A percentile compares a stretch with the other conserved stretches of the same genome.
These are phyloP conservation scores for Uropsilus gracilis DNA, from an alignment of 2,113 vertebrate species.

Conservation along the genomic window DNA sequence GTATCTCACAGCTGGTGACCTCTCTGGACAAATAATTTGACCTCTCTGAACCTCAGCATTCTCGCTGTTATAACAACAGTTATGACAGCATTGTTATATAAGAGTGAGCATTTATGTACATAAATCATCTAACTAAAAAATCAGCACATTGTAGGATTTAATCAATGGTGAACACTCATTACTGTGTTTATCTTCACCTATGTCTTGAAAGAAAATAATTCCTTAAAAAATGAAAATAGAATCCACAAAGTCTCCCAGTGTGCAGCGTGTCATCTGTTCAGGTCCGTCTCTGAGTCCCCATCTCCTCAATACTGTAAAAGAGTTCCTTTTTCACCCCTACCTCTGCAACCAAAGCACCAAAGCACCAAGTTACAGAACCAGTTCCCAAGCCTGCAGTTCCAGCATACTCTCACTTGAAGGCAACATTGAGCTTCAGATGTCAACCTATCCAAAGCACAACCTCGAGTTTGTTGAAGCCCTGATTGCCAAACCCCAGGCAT, in stretches of 20 bases:
- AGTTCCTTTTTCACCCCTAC: neutral
- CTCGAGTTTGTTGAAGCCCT: too few species aligned
- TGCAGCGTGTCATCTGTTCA: neutral
- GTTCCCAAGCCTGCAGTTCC: slow-evolving; percentile 80
- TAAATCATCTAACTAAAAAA: neutral
- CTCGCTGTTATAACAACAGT: neutral
- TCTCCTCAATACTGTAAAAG: neutral
- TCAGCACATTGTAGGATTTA: neutral
- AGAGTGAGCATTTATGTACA: neutral
- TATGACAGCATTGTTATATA: neutral
- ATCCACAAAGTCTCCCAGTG: neutral
- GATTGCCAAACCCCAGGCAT: neutral
- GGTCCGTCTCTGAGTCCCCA: neutral
- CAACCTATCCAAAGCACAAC: neutral
- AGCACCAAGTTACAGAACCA: fast-evolving
- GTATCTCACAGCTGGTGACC: neutral
- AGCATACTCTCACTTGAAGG: slow-evolving; percentile 81
- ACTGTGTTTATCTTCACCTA: neutral
- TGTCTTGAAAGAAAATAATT: neutral
- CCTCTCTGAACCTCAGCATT: neutral
- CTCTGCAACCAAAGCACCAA: neutral
- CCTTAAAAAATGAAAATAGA: neutral
- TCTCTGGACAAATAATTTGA: neutral
- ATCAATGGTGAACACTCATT: too few species aligned
- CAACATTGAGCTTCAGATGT: slow-evolving; percentile 77